Evolutionary conservation across 2,888 invertebrate species (phyloP), one percentile per base, ranked within the genome.

Genomic region (Erannis defoliaria): DNA sequence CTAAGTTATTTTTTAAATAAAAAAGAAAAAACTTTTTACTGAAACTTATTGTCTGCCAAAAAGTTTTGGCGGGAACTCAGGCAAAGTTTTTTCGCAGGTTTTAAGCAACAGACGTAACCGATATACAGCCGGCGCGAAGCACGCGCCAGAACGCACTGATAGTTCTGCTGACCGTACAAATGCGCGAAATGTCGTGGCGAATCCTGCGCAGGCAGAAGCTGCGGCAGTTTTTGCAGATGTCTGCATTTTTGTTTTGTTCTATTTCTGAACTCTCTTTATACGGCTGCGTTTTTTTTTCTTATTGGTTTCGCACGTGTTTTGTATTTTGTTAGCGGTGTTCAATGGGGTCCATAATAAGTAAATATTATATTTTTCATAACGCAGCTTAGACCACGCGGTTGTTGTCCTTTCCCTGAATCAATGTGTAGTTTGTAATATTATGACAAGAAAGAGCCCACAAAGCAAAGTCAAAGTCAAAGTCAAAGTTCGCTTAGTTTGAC

Each of bases 131-230:
- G 64, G 67, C 46, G 43, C 57, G 64, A 65, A 69, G 78, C 79
- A 78, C 78, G 71, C 69, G 79, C 81, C 78, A 72, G 61, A 46
- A n/a, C 58, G 40, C 64, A 67, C 70, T 66, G 76, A 77, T 74
- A 9, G 26, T 26, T 74, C 59, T 67, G 77, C 67, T 70, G 73
- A 69, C 66, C 66, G 71, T 70, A 67, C 65, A 70, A 33, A 55
- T 23, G 51, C 76, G 72, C 70, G 69, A 76, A 74, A 71, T 74
- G 66, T 68, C 68, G 67, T 43, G 33, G 60, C 62, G 65, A 68
- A 66, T 70, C 72, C 73, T 65, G 67, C 71, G 61, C 81, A 81
- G 81, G 61, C 80, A 81, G 81, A 73, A 71, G 80, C 72, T 57
- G 59, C 73, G 80, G 81, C 82, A 2, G 33, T 76, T 78, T 71